Evolutionary conservation across 2,797 vertebrate genomes (phyloP).

Genomic region (Tenualosa thibaudeaui): DNA sequence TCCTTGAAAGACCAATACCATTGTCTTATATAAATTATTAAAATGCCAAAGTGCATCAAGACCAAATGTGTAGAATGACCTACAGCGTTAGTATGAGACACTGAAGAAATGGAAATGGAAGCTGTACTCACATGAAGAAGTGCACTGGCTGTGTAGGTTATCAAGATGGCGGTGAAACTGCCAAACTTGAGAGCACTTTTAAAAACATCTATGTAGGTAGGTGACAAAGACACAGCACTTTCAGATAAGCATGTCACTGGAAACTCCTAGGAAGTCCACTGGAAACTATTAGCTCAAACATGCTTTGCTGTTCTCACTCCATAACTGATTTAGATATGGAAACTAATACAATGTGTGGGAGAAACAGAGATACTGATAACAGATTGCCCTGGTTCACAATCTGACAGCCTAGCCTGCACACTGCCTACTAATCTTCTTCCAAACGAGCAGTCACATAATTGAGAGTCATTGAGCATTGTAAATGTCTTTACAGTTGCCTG

Average conservation of each 20-base stretch:
- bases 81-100: not conserved
- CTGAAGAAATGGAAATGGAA: not conserved
- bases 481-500: not conserved
- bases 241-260: not conserved
- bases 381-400: not conserved
- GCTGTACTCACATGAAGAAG: slow-evolving; percentile 83
- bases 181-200: slow-evolving; percentile 84
- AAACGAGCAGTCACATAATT: not conserved
- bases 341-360: not conserved
- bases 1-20: not conserved
- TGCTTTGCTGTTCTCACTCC: not conserved
- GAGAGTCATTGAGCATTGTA: not conserved
- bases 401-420: not conserved
- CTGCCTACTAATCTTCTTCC: not conserved
- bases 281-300: not conserved
- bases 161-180: slow-evolving; percentile 85
- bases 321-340: not conserved
- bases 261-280: no score
- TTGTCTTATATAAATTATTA: slow-evolving; percentile 3
- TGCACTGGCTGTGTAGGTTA: slow-evolving; percentile 88
- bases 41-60: not conserved
- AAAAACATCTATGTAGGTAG: slow-evolving; percentile 80
- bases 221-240: not conserved
- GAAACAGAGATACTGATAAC: not conserved
- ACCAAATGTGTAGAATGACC: not conserved